Evolutionary conservation across 2,888 invertebrate genomes (phyloP).

Genomic region (Chloromyia formosa): DNA sequence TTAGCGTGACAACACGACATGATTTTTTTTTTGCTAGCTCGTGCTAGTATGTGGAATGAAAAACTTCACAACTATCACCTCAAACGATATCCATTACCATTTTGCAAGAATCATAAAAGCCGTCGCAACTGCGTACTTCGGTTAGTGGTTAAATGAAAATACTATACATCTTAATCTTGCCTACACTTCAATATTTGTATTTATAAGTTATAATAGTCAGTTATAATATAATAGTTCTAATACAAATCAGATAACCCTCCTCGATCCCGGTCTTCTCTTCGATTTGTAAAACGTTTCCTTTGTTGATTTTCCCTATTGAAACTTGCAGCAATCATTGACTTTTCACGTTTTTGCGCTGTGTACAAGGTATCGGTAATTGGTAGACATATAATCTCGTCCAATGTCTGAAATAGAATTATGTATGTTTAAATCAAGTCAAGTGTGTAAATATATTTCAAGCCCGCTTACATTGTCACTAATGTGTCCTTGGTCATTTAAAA

Average conservation of each 20-base stretch:
- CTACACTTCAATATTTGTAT: too few species aligned
- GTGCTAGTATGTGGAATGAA: too few species aligned
- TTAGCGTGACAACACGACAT: too few species aligned
- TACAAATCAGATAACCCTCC: conserved; percentile 17
- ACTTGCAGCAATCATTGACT: conserved; percentile 42
- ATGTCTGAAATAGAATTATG: conserved; percentile 38
- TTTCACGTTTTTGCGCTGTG: conserved; percentile 40
- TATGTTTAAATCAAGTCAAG: neutral
- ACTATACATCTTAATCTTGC: too few species aligned
- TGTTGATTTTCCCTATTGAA: conserved; percentile 40
- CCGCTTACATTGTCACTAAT: conserved; percentile 44
- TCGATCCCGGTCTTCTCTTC: neutral
- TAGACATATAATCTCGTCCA: conserved; percentile 49
- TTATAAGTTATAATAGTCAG: too few species aligned
- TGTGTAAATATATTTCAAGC: neutral
- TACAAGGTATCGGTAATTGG: conserved; percentile 44
- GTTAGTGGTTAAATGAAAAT: too few species aligned
- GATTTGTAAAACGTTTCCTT: neutral
- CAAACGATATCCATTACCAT: too few species aligned
- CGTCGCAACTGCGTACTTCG: too few species aligned
- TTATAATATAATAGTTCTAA: conserved; percentile 1
- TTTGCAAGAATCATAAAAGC: too few species aligned
- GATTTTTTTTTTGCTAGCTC: too few species aligned
- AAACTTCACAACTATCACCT: too few species aligned
- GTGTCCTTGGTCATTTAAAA: conserved; percentile 63